Conservation (phyloP, 2,797 vertebrate species). For the Sebastes taczanowskii region DNA sequence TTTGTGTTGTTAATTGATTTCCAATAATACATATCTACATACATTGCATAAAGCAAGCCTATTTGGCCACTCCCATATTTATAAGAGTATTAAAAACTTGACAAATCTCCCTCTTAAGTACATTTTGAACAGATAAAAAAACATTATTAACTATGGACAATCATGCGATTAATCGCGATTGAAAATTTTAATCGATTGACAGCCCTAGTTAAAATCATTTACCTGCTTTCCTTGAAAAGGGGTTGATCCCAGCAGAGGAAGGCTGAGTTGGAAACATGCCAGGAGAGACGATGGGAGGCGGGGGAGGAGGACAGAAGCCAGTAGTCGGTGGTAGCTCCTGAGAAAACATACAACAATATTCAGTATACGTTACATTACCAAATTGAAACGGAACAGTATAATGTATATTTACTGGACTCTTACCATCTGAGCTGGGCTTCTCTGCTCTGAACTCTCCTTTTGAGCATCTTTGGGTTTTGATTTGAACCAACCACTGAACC, state of each 20-base stretch:
- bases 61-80: background rate
- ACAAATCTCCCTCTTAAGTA: background rate
- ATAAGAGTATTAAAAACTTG: background rate
- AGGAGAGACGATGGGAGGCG: background rate
- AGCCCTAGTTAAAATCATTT: slow-evolving; percentile 32
- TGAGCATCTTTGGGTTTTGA: slow-evolving; percentile 65
- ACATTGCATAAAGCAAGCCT: background rate
- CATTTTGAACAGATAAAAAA: background rate
- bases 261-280: slow-evolving; percentile 31
- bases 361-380: background rate
- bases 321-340: slow-evolving; percentile 51
- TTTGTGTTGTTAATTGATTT: background rate
- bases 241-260: slow-evolving; percentile 56
- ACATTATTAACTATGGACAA: background rate
- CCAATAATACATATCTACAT: background rate
- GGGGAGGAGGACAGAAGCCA: background rate
- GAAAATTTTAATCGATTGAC: background rate
- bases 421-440: slow-evolving; percentile 44
- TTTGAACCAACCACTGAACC: slow-evolving; percentile 82
- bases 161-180: background rate
- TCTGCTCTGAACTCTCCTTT: slow-evolving; percentile 36
- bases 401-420: background rate
- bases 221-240: slow-evolving; percentile 78
- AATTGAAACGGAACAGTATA: background rate
- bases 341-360: slow-evolving; percentile 28